Base-by-base conservation (phyloP, 2,113 vertebrate species). In the Parus major region DNA sequence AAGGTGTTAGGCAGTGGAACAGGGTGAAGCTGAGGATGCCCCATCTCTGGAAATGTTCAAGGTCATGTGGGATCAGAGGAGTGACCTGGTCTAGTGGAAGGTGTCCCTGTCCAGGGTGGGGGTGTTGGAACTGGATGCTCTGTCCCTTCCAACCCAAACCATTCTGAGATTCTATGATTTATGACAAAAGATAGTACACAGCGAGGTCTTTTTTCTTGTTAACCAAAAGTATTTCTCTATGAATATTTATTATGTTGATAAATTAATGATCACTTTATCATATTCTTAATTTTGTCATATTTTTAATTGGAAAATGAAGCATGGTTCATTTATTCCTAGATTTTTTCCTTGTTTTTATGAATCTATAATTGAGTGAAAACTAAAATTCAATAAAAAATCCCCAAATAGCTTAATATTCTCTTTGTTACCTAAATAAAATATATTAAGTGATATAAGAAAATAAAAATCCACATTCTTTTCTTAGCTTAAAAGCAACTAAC, bases 241-340 rank as follows among this genome's bases (percentile, higher is more conserved):
- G 49, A 39, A 68, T 61, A 81, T 80, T 83, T 84, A 73, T 92
- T 94, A 81, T 35, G 28, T 64, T 78, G 83, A 82, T 79, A 87
- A 85, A 85, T 90, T 90, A 80, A 76, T 56, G 72, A 52, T 83
- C 8, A 36, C 50, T 85, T 93, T 60, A 93, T 47, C 66, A 86
- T 78, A 79, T 72, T 88, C 84, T 87, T 91, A 76, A 65, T 91
- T 94, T 92, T 91, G 35, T 82, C 27, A 52, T 69, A 44, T 56
- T 92, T 92, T 80, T 84, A 91, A 89, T 55, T 86, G 50, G 63
- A 85, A 93, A 93, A 90, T 76, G 70, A 91, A 90, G 20, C 31
- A 72, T 59, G 23, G n/a, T 50, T 85, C 28, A 35, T 94, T 85
- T 91, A 52, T 89, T 95, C 78, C 41, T 27, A 35, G 17, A 17